Evolutionary conservation across 92 coral and sea anemone species (phyloP).

Genomic region (Phymanthus crucifer): DNA sequence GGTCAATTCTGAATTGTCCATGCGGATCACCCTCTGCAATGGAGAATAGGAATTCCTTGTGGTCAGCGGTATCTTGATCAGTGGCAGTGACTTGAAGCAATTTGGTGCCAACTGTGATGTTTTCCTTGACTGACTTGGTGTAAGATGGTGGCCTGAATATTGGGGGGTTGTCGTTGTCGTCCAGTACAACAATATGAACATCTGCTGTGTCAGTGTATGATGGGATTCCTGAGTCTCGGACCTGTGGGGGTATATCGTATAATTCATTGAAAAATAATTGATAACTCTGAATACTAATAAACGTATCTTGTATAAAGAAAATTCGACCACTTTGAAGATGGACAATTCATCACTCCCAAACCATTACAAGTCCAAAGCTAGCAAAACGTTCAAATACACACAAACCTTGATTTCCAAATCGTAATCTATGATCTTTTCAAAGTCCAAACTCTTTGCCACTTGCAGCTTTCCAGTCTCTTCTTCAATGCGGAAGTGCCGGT

Average conservation of each 20-base stretch:
- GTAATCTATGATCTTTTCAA: conserved; percentile 60
- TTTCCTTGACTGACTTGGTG: conserved; percentile 56
- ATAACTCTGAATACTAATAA: too few relatives aligned
- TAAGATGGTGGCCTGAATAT: conserved; percentile 69
- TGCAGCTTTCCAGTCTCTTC: conserved; percentile 75
- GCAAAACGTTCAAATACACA: not conserved
- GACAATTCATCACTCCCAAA: too few relatives aligned
- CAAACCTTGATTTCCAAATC: conserved; percentile 67
- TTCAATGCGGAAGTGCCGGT: conserved; percentile 56
- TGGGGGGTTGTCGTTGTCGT: conserved; percentile 86
- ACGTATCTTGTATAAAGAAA: too few relatives aligned
- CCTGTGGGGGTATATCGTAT: conserved; percentile 48
- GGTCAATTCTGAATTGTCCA: conserved; percentile 66
- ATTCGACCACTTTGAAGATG: too few relatives aligned
- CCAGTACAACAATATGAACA: conserved; percentile 62
- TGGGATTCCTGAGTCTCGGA: conserved; percentile 77
- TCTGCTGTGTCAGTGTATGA: conserved; percentile 56
- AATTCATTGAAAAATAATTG: too few relatives aligned
- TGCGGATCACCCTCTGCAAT: conserved; percentile 70
- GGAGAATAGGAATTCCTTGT: conserved; percentile 73
- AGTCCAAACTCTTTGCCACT: conserved; percentile 79
- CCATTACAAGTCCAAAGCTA: too few relatives aligned
- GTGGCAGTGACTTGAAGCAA: conserved; percentile 68
- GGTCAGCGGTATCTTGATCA: conserved; percentile 68
- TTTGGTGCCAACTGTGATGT: conserved; percentile 46